These are phyloP conservation scores for Catocala nupta DNA, from an alignment of 2,888 invertebrate genomes.

Conservation along the genomic window DNA sequence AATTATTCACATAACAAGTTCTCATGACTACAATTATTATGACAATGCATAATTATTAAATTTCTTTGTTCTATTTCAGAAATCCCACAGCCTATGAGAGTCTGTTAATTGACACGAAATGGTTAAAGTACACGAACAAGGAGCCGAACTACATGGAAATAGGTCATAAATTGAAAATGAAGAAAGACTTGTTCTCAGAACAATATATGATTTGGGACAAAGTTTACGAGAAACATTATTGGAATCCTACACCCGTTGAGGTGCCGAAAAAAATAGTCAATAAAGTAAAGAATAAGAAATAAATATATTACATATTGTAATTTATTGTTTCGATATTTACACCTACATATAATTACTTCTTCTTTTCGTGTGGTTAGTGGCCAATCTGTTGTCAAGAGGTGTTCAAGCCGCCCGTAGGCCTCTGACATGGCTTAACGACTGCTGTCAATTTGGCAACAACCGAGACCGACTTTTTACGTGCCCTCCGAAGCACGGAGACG, in stretches of 20 bases:
- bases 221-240: slow-evolving; percentile 73
- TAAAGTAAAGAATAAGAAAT: background rate
- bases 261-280: background rate
- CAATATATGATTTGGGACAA: slow-evolving; percentile 73
- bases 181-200: slow-evolving; percentile 65
- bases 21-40: too few species aligned
- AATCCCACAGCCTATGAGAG: slow-evolving; percentile 78
- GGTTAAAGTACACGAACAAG: slow-evolving; percentile 68
- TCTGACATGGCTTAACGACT: too few species aligned
- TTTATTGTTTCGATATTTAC: too few species aligned
- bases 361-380: too few species aligned
- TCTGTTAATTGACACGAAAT: slow-evolving; percentile 65
- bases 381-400: too few species aligned
- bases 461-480: too few species aligned
- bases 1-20: background rate
- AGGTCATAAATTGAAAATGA: slow-evolving; percentile 62
- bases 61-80: slow-evolving; percentile 58
- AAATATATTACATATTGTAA: too few species aligned
- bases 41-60: too few species aligned
- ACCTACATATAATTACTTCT: too few species aligned
- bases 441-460: too few species aligned
- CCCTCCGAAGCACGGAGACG: too few species aligned
- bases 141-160: slow-evolving; percentile 72
- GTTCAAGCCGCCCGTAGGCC: too few species aligned
- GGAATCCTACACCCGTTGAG: slow-evolving; percentile 62